Evolutionary conservation across 2,888 invertebrate species (phyloP).

Genomic region (Hyposoter dolosus): DNA sequence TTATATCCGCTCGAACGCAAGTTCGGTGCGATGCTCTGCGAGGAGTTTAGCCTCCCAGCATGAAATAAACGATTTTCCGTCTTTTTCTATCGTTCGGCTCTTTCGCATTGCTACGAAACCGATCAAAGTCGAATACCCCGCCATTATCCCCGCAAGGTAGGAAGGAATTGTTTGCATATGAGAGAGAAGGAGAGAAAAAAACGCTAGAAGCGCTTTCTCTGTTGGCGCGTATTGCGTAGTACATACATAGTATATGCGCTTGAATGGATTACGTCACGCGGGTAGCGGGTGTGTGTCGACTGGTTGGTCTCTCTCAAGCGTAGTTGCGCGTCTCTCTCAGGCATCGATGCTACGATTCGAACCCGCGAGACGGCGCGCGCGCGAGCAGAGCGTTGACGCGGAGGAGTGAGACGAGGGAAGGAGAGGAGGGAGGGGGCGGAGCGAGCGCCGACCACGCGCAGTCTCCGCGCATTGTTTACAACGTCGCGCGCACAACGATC

Average conservation of each 20-base stretch:
- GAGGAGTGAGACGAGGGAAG: not conserved
- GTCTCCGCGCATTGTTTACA: slow-evolving; percentile 57
- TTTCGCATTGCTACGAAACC: not conserved
- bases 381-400: not conserved
- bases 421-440: not conserved
- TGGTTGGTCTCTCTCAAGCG: slow-evolving; percentile 51
- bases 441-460: slow-evolving; percentile 41
- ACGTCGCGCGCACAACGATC: slow-evolving; percentile 51
- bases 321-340: not conserved
- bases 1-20: not conserved
- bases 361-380: slow-evolving; percentile 22
- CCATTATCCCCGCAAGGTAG: slow-evolving; percentile 45
- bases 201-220: slow-evolving; percentile 67
- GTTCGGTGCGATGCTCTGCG: slow-evolving; percentile 8
- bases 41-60: not conserved
- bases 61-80: slow-evolving; percentile 25
- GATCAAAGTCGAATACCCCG: slow-evolving; percentile 55
- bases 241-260: slow-evolving; percentile 75
- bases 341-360: slow-evolving; percentile 19
- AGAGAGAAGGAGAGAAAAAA: slow-evolving; percentile 18
- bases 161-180: not conserved
- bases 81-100: not conserved
- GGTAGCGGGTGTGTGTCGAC: slow-evolving; percentile 64
- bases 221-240: slow-evolving; percentile 78
- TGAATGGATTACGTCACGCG: slow-evolving; percentile 82